Base-by-base conservation (phyloP, 2,113 vertebrate species). In the Morone saxatilis region DNA sequence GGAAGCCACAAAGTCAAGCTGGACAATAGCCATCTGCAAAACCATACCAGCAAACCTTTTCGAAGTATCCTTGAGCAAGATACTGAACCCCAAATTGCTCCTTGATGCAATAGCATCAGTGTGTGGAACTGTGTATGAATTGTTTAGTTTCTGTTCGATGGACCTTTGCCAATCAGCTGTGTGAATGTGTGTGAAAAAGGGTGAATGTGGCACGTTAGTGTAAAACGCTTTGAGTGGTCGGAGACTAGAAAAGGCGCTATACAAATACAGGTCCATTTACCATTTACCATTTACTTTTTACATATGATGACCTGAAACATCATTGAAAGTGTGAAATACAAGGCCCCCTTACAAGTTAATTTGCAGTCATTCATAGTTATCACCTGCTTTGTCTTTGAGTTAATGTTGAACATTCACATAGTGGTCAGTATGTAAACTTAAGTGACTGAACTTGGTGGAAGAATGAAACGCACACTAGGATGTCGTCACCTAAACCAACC, bases 401-500 rank as follows among this genome's bases (percentile, higher is more conserved):
- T 53, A 7, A 51, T 60, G 45, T 31, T 40, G 13, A 57, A 63
- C 36, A 31, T 62, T 78, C 12, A 66, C 17, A 78, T 61, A 14
- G 40, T 25, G 4, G 20, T 53, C 31, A 17, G 11, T 1, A n/a
- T 22, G 5, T 51, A 6, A 41, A 50, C 5, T 13, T 67, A 19
- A 31, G 5, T 40, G 48, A 31, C 50, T 73, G 20, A 65, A 50
- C n/a, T 36, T 51, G n/a, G 31, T 20, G 31, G 22, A 59, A 65
- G 40, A 40, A 12, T 25, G 12, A 45, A 62, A 25, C 36, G 2
- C 19, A 62, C 12, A 22, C 14, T 13, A 36, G 4, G 53, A 53
- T 9, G 60, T 83, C 74, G 71, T 80, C 36, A 31, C 40, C 61
- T 43, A 54, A 80, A 68, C 7, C 20, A 41, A 25, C 25, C 9